Evolutionary conservation across 2,888 invertebrate genomes (phyloP).

Genomic region (Brachylomia viminalis): DNA sequence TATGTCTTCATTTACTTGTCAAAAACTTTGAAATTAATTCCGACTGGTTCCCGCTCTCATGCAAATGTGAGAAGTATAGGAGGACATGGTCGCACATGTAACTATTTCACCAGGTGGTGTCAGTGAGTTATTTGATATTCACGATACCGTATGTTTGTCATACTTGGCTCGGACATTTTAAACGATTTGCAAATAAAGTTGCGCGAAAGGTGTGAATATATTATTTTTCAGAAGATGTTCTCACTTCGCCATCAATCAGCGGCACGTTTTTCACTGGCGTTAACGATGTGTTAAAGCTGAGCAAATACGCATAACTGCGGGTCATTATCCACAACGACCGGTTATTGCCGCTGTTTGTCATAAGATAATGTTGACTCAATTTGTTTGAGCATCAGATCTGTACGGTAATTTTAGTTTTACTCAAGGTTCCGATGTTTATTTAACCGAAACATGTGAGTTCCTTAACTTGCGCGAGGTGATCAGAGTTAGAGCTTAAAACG

Average conservation of each 20-base stretch:
- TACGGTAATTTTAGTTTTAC: slow-evolving; percentile 16
- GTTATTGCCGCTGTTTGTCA: slow-evolving; percentile 44
- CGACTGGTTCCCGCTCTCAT: slow-evolving; percentile 20
- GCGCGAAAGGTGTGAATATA: slow-evolving; percentile 13
- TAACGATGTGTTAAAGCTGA: slow-evolving; percentile 62
- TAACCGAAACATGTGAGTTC: neutral
- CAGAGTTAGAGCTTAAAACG: neutral
- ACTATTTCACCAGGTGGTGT: slow-evolving; percentile 10
- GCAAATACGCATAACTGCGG: slow-evolving; percentile 54
- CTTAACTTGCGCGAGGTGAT: neutral
- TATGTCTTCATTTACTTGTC: slow-evolving; percentile 51
- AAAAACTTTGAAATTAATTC: slow-evolving; percentile 18
- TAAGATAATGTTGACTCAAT: slow-evolving; percentile 29
- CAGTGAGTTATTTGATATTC: slow-evolving; percentile 23
- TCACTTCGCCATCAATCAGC: slow-evolving; percentile 45
- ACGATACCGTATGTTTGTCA: slow-evolving; percentile 12
- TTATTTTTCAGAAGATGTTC: slow-evolving; percentile 28
- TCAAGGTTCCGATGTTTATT: slow-evolving; percentile 18
- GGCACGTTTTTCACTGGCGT: slow-evolving; percentile 31
- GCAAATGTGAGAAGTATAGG: slow-evolving; percentile 9
- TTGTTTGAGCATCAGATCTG: slow-evolving; percentile 25
- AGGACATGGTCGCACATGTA: neutral
- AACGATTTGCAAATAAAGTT: slow-evolving; percentile 42
- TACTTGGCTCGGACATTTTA: slow-evolving; percentile 8
- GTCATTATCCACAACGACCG: slow-evolving; percentile 39